Conservation (phyloP, 2,797 vertebrate species). For the Hemitrygon akajei region DNA sequence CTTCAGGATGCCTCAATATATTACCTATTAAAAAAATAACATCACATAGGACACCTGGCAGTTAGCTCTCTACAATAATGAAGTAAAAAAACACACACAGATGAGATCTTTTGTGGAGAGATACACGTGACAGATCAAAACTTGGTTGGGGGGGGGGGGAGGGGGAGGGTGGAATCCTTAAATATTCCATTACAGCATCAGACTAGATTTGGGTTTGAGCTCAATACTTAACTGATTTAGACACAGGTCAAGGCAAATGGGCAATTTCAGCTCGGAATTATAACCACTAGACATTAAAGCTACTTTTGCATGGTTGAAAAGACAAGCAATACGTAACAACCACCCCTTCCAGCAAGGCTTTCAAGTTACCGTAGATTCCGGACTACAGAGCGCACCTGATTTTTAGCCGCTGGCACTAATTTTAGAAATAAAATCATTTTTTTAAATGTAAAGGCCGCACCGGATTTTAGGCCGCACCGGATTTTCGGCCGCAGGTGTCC, state of each 20-base stretch:
- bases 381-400: too few species aligned
- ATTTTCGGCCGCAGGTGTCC: too few species aligned
- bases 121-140: background rate
- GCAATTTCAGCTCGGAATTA: background rate
- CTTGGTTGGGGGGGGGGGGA: background rate
- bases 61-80: background rate
- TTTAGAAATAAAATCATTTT: too few species aligned
- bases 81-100: background rate
- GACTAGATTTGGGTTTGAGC: background rate
- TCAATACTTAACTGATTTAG: background rate
- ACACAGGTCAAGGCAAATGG: too few species aligned
- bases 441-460: too few species aligned
- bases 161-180: background rate
- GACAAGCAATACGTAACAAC: background rate
- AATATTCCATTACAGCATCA: background rate
- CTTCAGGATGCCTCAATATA: background rate
- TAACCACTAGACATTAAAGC: too few species aligned
- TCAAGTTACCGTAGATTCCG: too few species aligned
- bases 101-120: background rate
- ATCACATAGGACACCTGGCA: background rate
- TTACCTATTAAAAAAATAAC: background rate
- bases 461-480: too few species aligned
- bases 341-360: background rate
- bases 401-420: too few species aligned
- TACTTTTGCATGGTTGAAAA: too few species aligned